Evolutionary conservation across 2,888 invertebrate genomes (phyloP), one percentile per base, ranked within the genome.

Genomic region (Thyatira batis): DNA sequence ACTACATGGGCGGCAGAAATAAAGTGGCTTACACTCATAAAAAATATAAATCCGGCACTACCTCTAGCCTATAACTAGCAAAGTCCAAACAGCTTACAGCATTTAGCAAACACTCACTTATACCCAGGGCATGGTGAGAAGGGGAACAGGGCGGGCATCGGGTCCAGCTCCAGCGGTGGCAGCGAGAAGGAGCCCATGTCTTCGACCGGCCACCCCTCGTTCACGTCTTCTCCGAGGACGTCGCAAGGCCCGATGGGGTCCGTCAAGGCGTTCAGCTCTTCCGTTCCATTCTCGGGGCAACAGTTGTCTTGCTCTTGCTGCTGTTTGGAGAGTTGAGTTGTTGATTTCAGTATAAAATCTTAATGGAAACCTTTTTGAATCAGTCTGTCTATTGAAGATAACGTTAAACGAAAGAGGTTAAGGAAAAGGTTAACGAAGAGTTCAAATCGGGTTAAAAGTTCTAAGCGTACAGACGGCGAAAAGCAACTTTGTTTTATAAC

Each of bases 101-200:
- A n/a, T n/a, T 10, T 8, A 28, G 20, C 9, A 25, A 5, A 20
- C 3, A 92, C 94, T 94, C 72, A 95, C 95, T 95, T 96, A 92
- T 96, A 96, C 56, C 95, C 95, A 55, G 96, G 94, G 80, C 96
- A 96, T 0, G 97, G 97, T 49, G 97, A 96, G 85, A 97, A 97
- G 2, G 97, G 95, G 73, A 98, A 97, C 52, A 98, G 94, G 55
- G 95, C 95, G 0, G 97, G 97, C 65, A 98, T 84, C 6, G 97
- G 97, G 77, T 98, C 98, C 78, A 98, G 92, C 78, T 98, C 98
- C 68, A 97, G 87, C 0, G 96, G 94, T 21, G 97, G 96, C 69
- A 97, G 85, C 0, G 97, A 95, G 88, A 97, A 97, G 33, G 96
- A 96, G 52, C 96, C 96, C 94, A 97, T 96, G 85, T 97, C 97